Evolutionary conservation across 2,797 vertebrate genomes (phyloP).

Genomic region (Enteromius trimaculatus): DNA sequence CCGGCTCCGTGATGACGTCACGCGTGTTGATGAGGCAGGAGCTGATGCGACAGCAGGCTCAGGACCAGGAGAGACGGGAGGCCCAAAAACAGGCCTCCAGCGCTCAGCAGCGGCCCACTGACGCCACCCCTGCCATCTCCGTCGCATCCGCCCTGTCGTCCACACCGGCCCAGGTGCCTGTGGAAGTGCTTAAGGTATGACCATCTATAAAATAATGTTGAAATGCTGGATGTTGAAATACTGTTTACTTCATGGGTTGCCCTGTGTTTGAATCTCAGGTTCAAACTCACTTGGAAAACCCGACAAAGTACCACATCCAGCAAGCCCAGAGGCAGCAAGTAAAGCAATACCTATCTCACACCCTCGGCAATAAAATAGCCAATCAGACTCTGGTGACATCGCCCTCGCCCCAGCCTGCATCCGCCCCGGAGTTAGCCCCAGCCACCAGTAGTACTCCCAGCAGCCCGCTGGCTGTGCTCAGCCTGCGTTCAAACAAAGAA

Average conservation of each 20-base stretch:
- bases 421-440: conserved; percentile 55
- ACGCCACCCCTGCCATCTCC: conserved; percentile 79
- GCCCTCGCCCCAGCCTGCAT: conserved; percentile 63
- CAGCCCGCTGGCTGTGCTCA: conserved; percentile 79
- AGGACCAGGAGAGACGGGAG: conserved; percentile 87
- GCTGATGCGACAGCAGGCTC: conserved; percentile 88
- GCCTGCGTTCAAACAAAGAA: conserved; percentile 79
- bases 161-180: conserved; percentile 84
- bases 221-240: not conserved
- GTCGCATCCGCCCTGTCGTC: conserved; percentile 67
- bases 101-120: conserved; percentile 64
- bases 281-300: conserved; percentile 90
- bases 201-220: not conserved
- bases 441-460: conserved; percentile 74
- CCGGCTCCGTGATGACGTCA: conserved; percentile 63
- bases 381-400: conserved; percentile 69
- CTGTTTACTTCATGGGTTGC: not conserved
- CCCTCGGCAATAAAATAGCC: conserved; percentile 76
- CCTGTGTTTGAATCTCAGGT: conserved; percentile 72
- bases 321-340: conserved; percentile 88
- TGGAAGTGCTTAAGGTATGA: conserved; percentile 89
- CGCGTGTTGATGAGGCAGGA: conserved; percentile 86
- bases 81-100: conserved; percentile 75
- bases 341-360: conserved; percentile 85
- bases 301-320: conserved; percentile 89